Conservation (phyloP, 2,113 vertebrate species). For the Tamias sibiricus region DNA sequence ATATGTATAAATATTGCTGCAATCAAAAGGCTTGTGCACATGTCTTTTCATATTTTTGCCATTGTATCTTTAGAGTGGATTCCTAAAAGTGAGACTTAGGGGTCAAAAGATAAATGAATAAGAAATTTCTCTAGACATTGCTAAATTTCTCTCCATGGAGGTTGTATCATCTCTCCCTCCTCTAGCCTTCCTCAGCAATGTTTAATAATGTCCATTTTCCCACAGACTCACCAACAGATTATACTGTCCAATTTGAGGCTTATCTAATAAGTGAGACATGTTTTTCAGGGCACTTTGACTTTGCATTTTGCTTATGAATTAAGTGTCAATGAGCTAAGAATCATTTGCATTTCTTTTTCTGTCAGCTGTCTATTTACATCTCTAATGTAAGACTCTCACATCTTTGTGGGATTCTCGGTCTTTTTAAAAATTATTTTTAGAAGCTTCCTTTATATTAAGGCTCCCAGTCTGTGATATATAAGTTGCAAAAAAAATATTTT, state of each 20-base stretch:
- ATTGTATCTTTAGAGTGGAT: not conserved
- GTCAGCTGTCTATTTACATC: not conserved
- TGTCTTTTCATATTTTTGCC: not conserved
- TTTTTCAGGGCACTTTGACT: not conserved
- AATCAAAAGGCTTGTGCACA: not conserved
- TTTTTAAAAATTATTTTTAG: constrained; percentile 40
- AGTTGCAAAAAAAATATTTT: not conserved
- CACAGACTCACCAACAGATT: not conserved
- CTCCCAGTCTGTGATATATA: not conserved
- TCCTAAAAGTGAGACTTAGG: not conserved
- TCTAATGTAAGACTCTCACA: not conserved
- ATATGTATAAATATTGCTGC: not conserved
- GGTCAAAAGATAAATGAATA: not conserved
- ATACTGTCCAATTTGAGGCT: not conserved
- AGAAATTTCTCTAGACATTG: not conserved
- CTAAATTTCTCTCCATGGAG: not conserved
- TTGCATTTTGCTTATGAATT: constrained; percentile 1
- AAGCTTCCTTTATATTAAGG: not conserved
- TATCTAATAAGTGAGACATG: not conserved
- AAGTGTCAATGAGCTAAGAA: not conserved
- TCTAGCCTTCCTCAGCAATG: not conserved
- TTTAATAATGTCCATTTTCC: not conserved
- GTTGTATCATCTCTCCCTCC: not conserved
- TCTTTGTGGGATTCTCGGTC: not conserved
- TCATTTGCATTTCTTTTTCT: not conserved